Conservation (phyloP, 2,888 invertebrate species). For the Omphaloscelis lunosa region DNA sequence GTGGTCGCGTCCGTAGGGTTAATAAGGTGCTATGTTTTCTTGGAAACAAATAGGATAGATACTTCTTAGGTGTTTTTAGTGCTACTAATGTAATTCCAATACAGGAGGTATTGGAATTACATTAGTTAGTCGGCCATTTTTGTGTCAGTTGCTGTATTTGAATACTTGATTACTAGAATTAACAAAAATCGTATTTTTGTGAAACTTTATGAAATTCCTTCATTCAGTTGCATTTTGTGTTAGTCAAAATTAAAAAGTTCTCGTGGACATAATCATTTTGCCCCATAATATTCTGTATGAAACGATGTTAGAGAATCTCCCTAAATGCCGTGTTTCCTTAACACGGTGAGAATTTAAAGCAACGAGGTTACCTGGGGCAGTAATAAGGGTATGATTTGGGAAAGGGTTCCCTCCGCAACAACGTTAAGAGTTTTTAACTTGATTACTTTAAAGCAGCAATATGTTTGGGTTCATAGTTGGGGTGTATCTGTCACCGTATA, state of each 20-base stretch:
- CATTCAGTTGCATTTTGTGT: too few relatives aligned
- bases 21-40: slow-evolving; percentile 30
- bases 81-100: neutral
- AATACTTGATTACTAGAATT: too few relatives aligned
- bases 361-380: slow-evolving; percentile 13
- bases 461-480: neutral
- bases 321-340: neutral
- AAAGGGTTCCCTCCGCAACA: neutral
- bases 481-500: neutral
- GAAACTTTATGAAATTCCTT: too few relatives aligned
- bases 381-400: slow-evolving; percentile 14
- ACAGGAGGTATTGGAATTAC: too few relatives aligned
- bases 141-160: too few relatives aligned
- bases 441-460: slow-evolving; percentile 4
- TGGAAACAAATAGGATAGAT: neutral
- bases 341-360: slow-evolving; percentile 39
- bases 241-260: too few relatives aligned
- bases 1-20: slow-evolving; percentile 18
- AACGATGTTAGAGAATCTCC: neutral
- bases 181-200: too few relatives aligned
- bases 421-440: slow-evolving; percentile 3
- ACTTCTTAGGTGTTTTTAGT: too few relatives aligned
- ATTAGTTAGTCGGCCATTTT: neutral
- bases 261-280: too few relatives aligned
- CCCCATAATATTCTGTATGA: too few relatives aligned